Evolutionary conservation across 2,888 invertebrate species (phyloP).

Genomic region (Actias luna): DNA sequence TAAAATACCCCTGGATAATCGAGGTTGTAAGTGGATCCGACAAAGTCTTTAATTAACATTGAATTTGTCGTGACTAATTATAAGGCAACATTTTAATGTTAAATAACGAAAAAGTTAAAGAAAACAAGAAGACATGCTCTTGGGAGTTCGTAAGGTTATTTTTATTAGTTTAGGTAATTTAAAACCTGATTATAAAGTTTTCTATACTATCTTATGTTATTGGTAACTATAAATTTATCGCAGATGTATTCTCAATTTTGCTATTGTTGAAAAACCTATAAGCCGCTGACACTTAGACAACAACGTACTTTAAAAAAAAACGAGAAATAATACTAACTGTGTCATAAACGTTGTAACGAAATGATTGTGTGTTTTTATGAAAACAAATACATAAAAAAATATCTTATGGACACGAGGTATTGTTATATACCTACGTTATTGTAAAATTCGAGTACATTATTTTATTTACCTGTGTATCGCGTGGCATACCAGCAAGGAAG

Average conservation of each 20-base stretch:
- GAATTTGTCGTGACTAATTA: constrained; percentile 57
- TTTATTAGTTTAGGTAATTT: neutral
- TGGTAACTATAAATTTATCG: too few species aligned
- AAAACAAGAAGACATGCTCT: constrained; percentile 17
- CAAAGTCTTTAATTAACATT: constrained; percentile 42
- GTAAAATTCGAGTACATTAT: neutral
- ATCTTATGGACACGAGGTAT: neutral
- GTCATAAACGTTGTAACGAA: too few species aligned
- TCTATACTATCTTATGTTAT: too few species aligned
- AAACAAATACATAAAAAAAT: too few species aligned
- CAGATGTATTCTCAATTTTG: too few species aligned
- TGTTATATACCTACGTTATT: neutral
- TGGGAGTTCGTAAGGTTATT: neutral
- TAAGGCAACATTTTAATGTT: constrained; percentile 36
- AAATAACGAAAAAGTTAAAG: constrained; percentile 27
- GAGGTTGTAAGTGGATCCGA: constrained; percentile 28
- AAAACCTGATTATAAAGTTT: too few species aligned
- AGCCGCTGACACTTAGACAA: too few species aligned
- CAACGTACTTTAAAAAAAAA: too few species aligned
- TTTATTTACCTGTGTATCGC: constrained; percentile 64
- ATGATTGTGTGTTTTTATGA: too few species aligned
- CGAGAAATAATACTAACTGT: too few species aligned
- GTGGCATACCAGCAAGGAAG: constrained; percentile 64
- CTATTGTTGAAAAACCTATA: too few species aligned
- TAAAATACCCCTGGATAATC: constrained; percentile 1